Conservation (phyloP, 2,113 vertebrate species). For the Lepus timidus region DNA sequence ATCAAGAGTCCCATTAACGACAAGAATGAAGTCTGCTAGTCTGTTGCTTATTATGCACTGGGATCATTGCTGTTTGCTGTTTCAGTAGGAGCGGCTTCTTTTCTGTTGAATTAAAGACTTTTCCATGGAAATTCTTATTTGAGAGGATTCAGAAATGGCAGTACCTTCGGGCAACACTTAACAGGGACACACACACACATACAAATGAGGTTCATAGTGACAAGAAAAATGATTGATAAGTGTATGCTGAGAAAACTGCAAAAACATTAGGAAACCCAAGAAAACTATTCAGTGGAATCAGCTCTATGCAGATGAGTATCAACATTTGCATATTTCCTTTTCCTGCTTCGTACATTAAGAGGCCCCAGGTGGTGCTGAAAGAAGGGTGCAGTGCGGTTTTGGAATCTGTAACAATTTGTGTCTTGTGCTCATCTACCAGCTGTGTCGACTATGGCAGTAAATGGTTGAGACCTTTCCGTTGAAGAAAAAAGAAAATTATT, state of each 20-base stretch:
- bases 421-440: slow-evolving; percentile 67
- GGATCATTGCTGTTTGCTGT: slow-evolving; percentile 67
- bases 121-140: slow-evolving; percentile 72
- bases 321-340: slow-evolving; percentile 78
- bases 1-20: slow-evolving; percentile 71
- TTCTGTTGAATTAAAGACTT: slow-evolving; percentile 70
- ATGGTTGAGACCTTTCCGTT: slow-evolving; percentile 16
- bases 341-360: slow-evolving; percentile 66
- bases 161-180: slow-evolving; percentile 66
- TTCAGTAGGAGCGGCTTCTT: slow-evolving; percentile 51
- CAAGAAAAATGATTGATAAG: slow-evolving; percentile 72
- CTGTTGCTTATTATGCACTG: slow-evolving; percentile 65
- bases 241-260: slow-evolving; percentile 24
- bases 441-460: slow-evolving; percentile 48
- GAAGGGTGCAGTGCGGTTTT: slow-evolving; percentile 63
- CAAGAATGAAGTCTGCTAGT: slow-evolving; percentile 72
- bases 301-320: slow-evolving; percentile 72
- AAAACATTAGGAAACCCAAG: slow-evolving; percentile 68
- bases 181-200: neutral
- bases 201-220: slow-evolving; percentile 48
- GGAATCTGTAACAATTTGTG: slow-evolving; percentile 67
- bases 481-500: neutral
- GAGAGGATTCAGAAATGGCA: slow-evolving; percentile 58
- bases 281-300: slow-evolving; percentile 75
- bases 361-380: slow-evolving; percentile 77